A percentile compares a stretch with the other conserved stretches of the same genome.
Conservation (phyloP, 2,888 invertebrate species). For the Copidosoma aretas region DNA sequence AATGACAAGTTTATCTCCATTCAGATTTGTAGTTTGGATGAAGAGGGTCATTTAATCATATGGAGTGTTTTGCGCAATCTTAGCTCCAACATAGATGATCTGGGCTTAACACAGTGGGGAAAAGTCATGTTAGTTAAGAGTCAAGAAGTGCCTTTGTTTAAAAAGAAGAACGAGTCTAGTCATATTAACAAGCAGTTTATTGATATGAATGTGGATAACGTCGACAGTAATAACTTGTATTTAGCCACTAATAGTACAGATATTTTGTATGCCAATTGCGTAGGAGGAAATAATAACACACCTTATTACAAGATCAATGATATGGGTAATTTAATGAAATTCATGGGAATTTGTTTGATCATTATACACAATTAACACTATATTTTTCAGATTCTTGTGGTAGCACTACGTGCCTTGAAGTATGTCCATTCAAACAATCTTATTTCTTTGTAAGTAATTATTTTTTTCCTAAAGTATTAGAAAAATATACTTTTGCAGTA, state of each 20-base stretch:
- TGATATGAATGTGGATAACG: constrained; percentile 61
- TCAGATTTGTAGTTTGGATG: constrained; percentile 66
- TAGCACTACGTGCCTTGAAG: constrained; percentile 62
- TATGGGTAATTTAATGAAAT: constrained; percentile 45
- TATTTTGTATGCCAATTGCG: constrained; percentile 60
- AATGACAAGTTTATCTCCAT: constrained; percentile 55
- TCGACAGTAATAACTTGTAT: constrained; percentile 62
- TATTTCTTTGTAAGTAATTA: constrained; percentile 62
- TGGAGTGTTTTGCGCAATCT: constrained; percentile 64
- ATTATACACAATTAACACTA: neutral
- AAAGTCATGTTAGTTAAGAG: constrained; percentile 62
- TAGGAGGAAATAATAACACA: constrained; percentile 54
- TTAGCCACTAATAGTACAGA: constrained; percentile 64
- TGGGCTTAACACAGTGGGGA: constrained; percentile 61
- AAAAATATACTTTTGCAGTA: neutral
- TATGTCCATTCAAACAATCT: constrained; percentile 63
- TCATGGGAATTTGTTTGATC: constrained; percentile 7
- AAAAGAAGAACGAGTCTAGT: constrained; percentile 37
- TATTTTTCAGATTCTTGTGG: constrained; percentile 48
- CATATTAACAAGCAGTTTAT: constrained; percentile 51
- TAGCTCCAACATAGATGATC: constrained; percentile 51
- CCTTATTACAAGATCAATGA: constrained; percentile 50
- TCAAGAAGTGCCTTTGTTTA: constrained; percentile 56
- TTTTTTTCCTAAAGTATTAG: constrained; percentile 4
- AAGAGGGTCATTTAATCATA: constrained; percentile 63